Percentiles rank a stretch among this genome's conserved stretches.
These are phyloP conservation scores for Nasonia vitripennis DNA, from an alignment of 1,140 invertebrate genomes.

Conservation along the genomic window DNA sequence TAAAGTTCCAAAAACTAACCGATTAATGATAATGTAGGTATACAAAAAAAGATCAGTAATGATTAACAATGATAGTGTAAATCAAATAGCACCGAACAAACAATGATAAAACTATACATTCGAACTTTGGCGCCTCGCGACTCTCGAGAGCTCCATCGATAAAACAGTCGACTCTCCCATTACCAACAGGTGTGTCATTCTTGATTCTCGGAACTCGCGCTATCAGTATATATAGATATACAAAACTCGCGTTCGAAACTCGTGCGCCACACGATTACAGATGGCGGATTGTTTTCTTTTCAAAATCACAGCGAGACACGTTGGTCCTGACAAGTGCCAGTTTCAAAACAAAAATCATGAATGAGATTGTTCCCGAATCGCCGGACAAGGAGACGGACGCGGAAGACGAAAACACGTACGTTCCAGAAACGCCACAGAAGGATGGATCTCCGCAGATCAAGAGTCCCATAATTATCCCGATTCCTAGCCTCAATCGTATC, in stretches of 20 bases:
- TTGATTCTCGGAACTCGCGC: background rate
- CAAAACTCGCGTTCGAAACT: background rate
- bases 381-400: background rate
- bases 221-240: background rate
- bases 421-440: slow-evolving; percentile 3
- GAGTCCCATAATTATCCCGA: background rate
- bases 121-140: background rate
- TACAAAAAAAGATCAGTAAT: no score
- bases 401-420: background rate
- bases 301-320: background rate
- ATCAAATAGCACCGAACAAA: no score
- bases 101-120: background rate
- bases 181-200: background rate
- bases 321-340: background rate
- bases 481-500: background rate
- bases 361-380: slow-evolving; percentile 23
- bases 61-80: no score
- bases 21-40: no score
- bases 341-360: slow-evolving; percentile 1
- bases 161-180: background rate
- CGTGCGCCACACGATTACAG: background rate
- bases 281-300: slow-evolving; percentile 13
- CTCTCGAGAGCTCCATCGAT: background rate
- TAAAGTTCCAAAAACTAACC: no score
- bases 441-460: background rate